Conservation (phyloP, 1,140 invertebrate genomes). For the Oryzaephilus surinamensis region DNA sequence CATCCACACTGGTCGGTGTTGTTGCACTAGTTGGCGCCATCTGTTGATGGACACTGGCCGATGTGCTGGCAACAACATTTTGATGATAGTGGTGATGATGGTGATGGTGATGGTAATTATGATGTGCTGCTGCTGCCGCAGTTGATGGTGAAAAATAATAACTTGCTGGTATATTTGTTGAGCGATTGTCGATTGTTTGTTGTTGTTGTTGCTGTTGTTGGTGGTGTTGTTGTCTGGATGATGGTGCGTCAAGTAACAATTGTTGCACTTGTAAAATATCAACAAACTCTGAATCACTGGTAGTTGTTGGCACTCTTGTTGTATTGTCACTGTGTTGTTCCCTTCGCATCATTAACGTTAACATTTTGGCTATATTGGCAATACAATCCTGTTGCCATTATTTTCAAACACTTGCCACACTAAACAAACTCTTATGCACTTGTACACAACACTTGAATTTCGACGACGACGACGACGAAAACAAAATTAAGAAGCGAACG, state of each 20-base stretch:
- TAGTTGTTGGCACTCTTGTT: conserved; percentile 4
- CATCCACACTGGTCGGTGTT: conserved; percentile 36
- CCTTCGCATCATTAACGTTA: conserved; percentile 32
- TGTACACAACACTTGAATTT: conserved; percentile 4
- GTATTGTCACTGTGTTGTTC: conserved; percentile 21
- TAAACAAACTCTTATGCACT: conserved; percentile 1
- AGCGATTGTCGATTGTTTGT: too few species aligned
- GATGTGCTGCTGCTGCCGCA: background rate
- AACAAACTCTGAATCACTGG: conserved; percentile 43
- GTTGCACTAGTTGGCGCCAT: conserved; percentile 36
- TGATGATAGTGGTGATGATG: conserved; percentile 4
- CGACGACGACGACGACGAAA: conserved; percentile 6
- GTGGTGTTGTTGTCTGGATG: conserved; percentile 15
- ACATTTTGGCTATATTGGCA: conserved; percentile 26
- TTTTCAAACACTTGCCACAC: too few species aligned
- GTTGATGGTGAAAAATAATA: too few species aligned
- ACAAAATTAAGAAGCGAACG: too few species aligned
- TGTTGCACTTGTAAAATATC: conserved; percentile 49
- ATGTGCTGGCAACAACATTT: too few species aligned
- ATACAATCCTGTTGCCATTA: conserved; percentile 17
- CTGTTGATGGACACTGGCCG: too few species aligned
- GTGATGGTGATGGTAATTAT: background rate
- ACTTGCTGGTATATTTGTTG: too few species aligned
- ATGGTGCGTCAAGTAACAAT: conserved; percentile 40
- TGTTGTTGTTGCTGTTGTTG: conserved; percentile 35